A percentile compares a stretch with the other conserved stretches of the same genome.
Conservation (phyloP, 2,113 vertebrate species). For the Rhabdomys dilectus region DNA sequence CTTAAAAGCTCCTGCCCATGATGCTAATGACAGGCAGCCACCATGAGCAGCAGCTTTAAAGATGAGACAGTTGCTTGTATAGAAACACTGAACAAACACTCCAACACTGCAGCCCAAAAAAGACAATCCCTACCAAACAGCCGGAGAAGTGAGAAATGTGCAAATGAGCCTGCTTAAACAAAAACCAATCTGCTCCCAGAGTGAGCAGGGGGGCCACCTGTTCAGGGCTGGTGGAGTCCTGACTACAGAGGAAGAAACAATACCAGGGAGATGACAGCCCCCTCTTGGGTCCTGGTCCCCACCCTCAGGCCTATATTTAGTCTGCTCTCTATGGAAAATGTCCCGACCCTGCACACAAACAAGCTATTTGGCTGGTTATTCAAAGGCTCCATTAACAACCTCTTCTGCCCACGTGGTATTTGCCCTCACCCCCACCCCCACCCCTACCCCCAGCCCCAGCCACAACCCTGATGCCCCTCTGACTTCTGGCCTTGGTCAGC, state of each 20-base stretch:
- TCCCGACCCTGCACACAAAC: constrained; percentile 50
- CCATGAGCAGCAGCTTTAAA: constrained; percentile 43
- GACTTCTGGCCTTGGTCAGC: neutral
- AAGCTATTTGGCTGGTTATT: constrained; percentile 47
- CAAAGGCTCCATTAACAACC: constrained; percentile 40
- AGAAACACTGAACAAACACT: constrained; percentile 72
- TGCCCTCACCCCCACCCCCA: neutral
- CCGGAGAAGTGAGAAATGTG: constrained; percentile 68
- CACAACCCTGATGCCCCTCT: neutral
- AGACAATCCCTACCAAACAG: constrained; percentile 66
- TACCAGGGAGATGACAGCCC: neutral
- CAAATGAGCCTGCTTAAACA: constrained; percentile 72
- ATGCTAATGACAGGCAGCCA: constrained; percentile 65
- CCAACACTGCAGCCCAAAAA: constrained; percentile 70
- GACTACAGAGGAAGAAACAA: constrained; percentile 39
- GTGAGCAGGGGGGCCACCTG: constrained; percentile 65
- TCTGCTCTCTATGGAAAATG: constrained; percentile 57
- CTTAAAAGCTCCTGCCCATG: constrained; percentile 1
- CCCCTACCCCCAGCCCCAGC: neutral
- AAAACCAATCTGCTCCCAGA: constrained; percentile 73
- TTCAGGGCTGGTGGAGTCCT: constrained; percentile 6
- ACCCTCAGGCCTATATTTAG: constrained; percentile 73
- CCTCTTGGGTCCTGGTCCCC: constrained; percentile 8
- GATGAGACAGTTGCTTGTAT: constrained; percentile 65
- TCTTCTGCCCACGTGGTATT: neutral